These are phyloP conservation scores for Gallinago undulata DNA, from an alignment of 2,113 vertebrate species.

Conservation along the genomic window DNA sequence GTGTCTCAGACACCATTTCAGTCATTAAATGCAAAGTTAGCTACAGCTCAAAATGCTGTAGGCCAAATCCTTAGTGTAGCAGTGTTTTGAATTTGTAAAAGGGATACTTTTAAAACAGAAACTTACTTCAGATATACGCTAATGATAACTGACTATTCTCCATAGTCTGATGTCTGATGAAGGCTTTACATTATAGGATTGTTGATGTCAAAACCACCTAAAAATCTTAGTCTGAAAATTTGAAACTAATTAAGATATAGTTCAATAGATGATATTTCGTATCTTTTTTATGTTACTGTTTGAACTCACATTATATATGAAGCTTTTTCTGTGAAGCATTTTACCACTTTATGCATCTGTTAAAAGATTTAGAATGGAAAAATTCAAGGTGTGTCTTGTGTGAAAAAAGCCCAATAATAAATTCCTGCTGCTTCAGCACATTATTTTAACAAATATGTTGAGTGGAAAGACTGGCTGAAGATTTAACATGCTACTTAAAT, in stretches of 20 bases:
- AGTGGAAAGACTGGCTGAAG: constrained; percentile 55
- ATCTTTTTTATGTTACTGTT: neutral
- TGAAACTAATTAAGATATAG: neutral
- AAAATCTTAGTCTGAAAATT: neutral
- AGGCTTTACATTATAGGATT: neutral
- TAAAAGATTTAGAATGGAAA: constrained; percentile 58
- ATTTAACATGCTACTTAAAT: constrained; percentile 45
- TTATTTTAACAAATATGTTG: constrained; percentile 54
- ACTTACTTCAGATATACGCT: neutral
- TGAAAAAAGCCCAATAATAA: constrained; percentile 46
- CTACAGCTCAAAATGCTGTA: neutral
- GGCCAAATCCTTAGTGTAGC: neutral
- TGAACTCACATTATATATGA: neutral
- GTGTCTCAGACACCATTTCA: neutral
- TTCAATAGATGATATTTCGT: neutral
- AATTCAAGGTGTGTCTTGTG: constrained; percentile 45
- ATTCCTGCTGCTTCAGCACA: constrained; percentile 57
- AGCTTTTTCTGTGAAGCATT: neutral
- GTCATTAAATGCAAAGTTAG: neutral
- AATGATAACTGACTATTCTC: neutral
- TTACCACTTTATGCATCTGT: constrained; percentile 14
- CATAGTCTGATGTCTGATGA: neutral
- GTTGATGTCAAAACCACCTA: neutral
- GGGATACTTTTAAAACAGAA: neutral
- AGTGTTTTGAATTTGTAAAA: neutral